These are phyloP conservation scores for Lycia hirtaria DNA, from an alignment of 2,888 invertebrate species.

Conservation along the genomic window DNA sequence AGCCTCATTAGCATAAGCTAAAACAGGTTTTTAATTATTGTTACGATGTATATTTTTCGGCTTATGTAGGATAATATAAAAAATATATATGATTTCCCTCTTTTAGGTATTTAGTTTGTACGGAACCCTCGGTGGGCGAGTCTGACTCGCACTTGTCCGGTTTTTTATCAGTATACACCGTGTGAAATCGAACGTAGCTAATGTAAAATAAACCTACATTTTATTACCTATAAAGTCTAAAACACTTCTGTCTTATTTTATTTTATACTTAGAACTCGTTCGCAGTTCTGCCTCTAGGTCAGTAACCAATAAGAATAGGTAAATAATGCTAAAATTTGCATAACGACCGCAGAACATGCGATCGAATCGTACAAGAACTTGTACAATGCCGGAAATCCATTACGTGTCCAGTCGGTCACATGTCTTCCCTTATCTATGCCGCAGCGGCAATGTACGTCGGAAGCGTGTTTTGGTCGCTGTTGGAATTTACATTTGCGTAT, in stretches of 20 bases:
- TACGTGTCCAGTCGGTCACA: constrained; percentile 64
- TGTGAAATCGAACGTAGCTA: too few species aligned
- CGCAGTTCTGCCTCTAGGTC: constrained; percentile 48
- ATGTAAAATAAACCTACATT: too few species aligned
- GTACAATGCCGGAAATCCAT: constrained; percentile 64
- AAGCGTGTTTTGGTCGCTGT: constrained; percentile 42
- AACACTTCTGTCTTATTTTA: not conserved
- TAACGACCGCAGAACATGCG: constrained; percentile 59
- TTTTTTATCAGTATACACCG: too few species aligned
- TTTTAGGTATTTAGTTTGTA: too few species aligned
- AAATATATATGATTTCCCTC: too few species aligned
- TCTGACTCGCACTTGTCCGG: too few species aligned
- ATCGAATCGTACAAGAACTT: constrained; percentile 48
- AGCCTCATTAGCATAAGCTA: too few species aligned
- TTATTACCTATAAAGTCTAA: not conserved
- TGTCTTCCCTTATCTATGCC: constrained; percentile 53
- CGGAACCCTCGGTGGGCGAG: too few species aligned
- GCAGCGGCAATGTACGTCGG: constrained; percentile 63
- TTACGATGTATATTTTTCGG: too few species aligned
- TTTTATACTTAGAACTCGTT: constrained; percentile 1
- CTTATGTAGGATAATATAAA: too few species aligned
- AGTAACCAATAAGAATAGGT: constrained; percentile 61
- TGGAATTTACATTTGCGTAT: constrained; percentile 36
- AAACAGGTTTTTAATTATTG: too few species aligned
- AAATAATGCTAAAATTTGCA: constrained; percentile 71